Conservation (phyloP, 2,797 vertebrate genomes). For the Characodon lateralis region DNA sequence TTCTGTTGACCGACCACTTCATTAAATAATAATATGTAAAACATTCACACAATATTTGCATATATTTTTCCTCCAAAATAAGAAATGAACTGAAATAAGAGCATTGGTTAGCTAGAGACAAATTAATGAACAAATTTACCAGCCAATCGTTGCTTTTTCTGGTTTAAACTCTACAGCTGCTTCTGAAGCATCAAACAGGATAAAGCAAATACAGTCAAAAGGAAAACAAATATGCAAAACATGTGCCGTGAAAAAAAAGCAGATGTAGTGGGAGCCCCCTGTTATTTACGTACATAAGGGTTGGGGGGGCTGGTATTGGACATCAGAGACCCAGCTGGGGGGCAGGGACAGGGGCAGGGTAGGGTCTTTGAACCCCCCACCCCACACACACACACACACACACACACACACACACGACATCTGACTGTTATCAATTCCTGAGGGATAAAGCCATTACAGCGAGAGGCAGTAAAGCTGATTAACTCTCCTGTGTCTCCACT, state of each 20-base stretch:
- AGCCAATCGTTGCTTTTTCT: neutral
- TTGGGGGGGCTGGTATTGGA: neutral
- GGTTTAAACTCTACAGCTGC: neutral
- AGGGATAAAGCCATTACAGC: conserved; percentile 55
- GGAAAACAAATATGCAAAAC: neutral
- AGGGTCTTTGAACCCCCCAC: conserved; percentile 56
- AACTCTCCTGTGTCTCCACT: conserved; percentile 64
- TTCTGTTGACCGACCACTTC: neutral
- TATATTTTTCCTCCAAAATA: neutral
- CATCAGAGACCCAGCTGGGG: conserved; percentile 66
- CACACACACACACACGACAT: conserved; percentile 63
- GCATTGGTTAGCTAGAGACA: neutral
- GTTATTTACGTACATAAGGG: conserved; percentile 13
- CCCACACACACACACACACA: conserved; percentile 43
- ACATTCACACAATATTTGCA: neutral
- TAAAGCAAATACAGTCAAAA: neutral
- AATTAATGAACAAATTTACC: neutral
- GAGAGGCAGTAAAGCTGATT: conserved; percentile 76
- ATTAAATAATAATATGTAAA: neutral
- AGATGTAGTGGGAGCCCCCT: conserved; percentile 24
- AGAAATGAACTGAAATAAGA: neutral
- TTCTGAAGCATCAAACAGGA: neutral
- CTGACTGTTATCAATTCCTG: conserved; percentile 57
- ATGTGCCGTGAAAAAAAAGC: neutral
- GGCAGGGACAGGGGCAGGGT: conserved; percentile 42